Base-by-base conservation (phyloP, 1,140 invertebrate genomes). In the Homalodisca vitripennis region DNA sequence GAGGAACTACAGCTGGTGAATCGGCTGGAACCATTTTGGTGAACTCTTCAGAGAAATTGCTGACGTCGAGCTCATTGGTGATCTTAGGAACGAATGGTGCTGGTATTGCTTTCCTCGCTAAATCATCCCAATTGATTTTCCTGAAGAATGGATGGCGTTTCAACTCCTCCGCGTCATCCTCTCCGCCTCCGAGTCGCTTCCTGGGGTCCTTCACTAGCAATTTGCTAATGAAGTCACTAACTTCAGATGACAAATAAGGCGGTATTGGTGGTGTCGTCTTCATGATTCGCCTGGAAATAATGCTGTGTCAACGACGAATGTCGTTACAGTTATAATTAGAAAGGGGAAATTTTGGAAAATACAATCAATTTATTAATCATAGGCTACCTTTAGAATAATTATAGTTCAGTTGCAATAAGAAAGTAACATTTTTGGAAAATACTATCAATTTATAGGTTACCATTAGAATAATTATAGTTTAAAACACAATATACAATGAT, bases 1-100 rank as follows among this genome's bases (percentile, higher is more conserved):
- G 75, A 22, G 95, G 95, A 24, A 91, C 86, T 51, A 93, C 87
- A 2, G 92, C 93, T 0, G 95, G 94, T n/a, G 93, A 95, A 79
- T 98, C 95, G 0, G 92, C 88, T 1, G 93, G 89, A 57, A 86
- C 84, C 88, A 96, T 94, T 72, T 88, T 87, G 0, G 96, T 98
- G 78, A 99, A 98, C 82, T 98, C 96, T 71, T 94, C 92, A 29
- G 95, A 92, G 81, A 98, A 98, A 82, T 98, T 98, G 76, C 93
- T 94, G 2, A 95, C 93, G 82, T 98, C 97, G 60, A 95, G 82
- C 78, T 95, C 92, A 79, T 90, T 86, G 22, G 83, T 80, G 55
- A 98, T 91, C 31, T 86, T 83, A 14, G 93, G 93, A 66, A 92
- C 87, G 81, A 95, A 93, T 0, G 94, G 93, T 0, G 93, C 92